phyloP scores from a whole-genome alignment of 2,888 invertebrate species.

The Drosophila flavopinicola region DNA sequence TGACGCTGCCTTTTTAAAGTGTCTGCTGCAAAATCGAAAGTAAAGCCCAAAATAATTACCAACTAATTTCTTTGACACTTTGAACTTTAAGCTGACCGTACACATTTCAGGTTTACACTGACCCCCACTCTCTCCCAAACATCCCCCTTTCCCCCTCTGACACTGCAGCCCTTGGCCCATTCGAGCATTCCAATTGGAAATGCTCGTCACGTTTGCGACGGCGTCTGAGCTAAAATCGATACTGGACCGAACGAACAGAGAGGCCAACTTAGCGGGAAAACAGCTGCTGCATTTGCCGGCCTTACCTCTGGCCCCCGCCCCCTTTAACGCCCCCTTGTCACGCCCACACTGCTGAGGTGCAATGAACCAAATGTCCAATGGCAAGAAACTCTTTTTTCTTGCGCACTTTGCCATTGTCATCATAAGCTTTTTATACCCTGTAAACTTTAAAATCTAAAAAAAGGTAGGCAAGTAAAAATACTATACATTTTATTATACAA shows the following conservation, averaged over 20 bases:
- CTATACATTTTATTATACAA: no score
- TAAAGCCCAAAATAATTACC: conserved; percentile 52
- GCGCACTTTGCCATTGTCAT: conserved; percentile 17
- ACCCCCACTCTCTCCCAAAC: background rate
- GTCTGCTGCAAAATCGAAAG: conserved; percentile 15
- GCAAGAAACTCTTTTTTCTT: conserved; percentile 43
- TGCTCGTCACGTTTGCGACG: conserved; percentile 70
- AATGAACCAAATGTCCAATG: conserved; percentile 40
- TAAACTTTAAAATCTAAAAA: background rate
- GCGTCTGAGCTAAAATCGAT: conserved; percentile 72
- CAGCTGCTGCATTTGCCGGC: conserved; percentile 44
- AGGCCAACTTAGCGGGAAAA: conserved; percentile 34
- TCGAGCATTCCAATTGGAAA: conserved; percentile 40
- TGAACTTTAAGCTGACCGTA: conserved; percentile 42
- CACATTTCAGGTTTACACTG: conserved; percentile 1
- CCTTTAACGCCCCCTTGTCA: background rate
- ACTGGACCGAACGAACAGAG: conserved; percentile 35
- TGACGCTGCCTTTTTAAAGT: conserved; percentile 32
- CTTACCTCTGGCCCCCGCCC: background rate
- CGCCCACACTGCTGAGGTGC: conserved; percentile 31
- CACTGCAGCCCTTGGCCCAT: no score
- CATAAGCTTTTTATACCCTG: conserved; percentile 13
- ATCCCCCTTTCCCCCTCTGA: background rate
- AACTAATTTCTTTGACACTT: conserved; percentile 65
- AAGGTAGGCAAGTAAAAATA: no score